Conservation (phyloP, 2,113 vertebrate species). For the Syngnathoides biaculeatus region DNA sequence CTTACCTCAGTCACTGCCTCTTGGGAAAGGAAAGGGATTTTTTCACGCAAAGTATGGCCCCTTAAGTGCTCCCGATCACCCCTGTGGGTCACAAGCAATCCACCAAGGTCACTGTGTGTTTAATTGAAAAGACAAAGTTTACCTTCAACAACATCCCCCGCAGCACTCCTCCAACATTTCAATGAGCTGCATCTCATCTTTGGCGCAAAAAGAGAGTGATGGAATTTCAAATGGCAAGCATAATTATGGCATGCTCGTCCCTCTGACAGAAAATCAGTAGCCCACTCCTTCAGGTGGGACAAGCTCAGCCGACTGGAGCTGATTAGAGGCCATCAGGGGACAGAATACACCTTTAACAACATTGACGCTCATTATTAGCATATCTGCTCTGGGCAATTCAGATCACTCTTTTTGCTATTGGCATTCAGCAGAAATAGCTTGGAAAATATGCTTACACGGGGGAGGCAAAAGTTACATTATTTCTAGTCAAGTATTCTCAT, state of each 20-base stretch:
- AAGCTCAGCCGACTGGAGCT: slow-evolving; percentile 58
- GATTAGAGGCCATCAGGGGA: slow-evolving; percentile 67
- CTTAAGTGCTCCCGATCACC: slow-evolving; percentile 65
- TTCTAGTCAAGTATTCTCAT: background rate
- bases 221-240: slow-evolving; percentile 71
- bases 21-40: slow-evolving; percentile 56
- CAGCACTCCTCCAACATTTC: slow-evolving; percentile 64
- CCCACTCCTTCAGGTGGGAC: slow-evolving; percentile 63
- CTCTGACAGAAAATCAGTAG: slow-evolving; percentile 74
- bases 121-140: slow-evolving; percentile 75
- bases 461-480: background rate
- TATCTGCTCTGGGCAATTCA: slow-evolving; percentile 29
- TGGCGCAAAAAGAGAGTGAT: slow-evolving; percentile 56
- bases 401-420: slow-evolving; percentile 37
- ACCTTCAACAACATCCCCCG: slow-evolving; percentile 51
- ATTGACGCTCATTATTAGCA: slow-evolving; percentile 53
- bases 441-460: slow-evolving; percentile 14
- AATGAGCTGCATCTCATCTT: slow-evolving; percentile 70
- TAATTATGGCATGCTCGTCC: slow-evolving; percentile 69
- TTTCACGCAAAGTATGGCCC: slow-evolving; percentile 61
- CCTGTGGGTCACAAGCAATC: slow-evolving; percentile 68
- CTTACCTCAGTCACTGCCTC: slow-evolving; percentile 39
- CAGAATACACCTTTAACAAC: slow-evolving; percentile 64
- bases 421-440: slow-evolving; percentile 34
- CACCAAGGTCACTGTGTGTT: slow-evolving; percentile 64